A percentile compares a stretch with the other conserved stretches of the same genome.
Conservation (phyloP, 2,113 vertebrate species). For the Rhynchomys soricoides region DNA sequence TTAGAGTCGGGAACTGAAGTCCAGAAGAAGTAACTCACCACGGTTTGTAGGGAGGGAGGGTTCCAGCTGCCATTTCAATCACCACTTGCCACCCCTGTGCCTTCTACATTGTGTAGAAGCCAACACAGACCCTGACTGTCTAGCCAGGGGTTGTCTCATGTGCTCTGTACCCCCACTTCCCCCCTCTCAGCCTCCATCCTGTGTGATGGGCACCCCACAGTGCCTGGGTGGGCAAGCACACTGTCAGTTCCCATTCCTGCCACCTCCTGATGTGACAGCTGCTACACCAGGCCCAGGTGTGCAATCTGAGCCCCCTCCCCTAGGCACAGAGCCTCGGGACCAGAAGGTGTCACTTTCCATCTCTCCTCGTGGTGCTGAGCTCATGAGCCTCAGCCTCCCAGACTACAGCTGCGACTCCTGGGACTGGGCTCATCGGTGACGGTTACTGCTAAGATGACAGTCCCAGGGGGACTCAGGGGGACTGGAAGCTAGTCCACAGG, state of each 20-base stretch:
- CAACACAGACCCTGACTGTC: background rate
- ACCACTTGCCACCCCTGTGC: background rate
- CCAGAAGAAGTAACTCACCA: background rate
- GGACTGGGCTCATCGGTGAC: fast-evolving
- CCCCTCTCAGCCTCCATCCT: background rate
- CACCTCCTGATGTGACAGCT: background rate
- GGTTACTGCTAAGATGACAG: background rate
- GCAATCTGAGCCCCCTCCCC: fast-evolving
- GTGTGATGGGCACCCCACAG: background rate
- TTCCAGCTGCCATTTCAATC: background rate
- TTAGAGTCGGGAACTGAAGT: background rate
- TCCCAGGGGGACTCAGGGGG: fast-evolving
- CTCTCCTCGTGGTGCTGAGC: background rate
- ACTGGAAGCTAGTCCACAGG: fast-evolving
- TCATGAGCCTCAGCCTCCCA: fast-evolving
- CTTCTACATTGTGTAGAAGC: background rate
- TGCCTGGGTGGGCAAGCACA: background rate
- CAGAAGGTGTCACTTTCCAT: background rate
- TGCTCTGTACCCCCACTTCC: background rate
- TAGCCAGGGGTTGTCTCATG: background rate
- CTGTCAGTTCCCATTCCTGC: background rate
- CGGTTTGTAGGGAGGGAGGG: background rate
- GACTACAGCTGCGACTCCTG: background rate
- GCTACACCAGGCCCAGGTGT: background rate
- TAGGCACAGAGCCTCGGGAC: fast-evolving